phyloP scores from a whole-genome alignment of 2,113 vertebrate genomes.

The Semicossyphus pulcher region DNA sequence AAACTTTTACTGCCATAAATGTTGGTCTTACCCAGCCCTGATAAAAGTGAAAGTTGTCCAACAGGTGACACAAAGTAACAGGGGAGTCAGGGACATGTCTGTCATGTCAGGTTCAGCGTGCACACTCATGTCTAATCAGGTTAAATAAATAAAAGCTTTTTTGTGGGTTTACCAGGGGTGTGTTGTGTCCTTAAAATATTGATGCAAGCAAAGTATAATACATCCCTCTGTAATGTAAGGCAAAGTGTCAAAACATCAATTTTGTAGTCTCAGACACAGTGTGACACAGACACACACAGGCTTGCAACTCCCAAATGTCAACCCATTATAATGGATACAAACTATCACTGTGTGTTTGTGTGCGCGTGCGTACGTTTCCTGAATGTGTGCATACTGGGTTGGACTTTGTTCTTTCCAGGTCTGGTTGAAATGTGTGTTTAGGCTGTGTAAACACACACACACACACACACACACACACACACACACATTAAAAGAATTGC shows the following conservation, averaged over 20 bases:
- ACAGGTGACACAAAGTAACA: not conserved
- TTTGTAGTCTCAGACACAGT: not conserved
- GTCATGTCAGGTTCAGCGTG: not conserved
- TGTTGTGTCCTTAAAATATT: not conserved
- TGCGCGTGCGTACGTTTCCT: not conserved
- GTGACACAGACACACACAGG: constrained; percentile 7
- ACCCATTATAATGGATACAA: constrained; percentile 3
- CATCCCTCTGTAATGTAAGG: not conserved
- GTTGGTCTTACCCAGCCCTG: not conserved
- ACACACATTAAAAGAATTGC: constrained; percentile 55
- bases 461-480: constrained; percentile 15
- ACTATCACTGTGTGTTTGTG: constrained; percentile 6
- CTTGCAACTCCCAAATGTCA: constrained; percentile 6
- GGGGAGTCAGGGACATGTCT: not conserved
- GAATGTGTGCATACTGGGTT: constrained; percentile 25
- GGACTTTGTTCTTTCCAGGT: constrained; percentile 75
- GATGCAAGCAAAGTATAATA: not conserved
- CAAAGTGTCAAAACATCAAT: not conserved
- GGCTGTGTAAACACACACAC: constrained; percentile 65
- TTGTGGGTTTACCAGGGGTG: not conserved
- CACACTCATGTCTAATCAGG: not conserved
- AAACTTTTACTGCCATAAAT: not conserved
- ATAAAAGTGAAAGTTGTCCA: not conserved
- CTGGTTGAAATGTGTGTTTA: constrained; percentile 65
- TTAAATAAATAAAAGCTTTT: not conserved